phyloP scores from a whole-genome alignment of 1,140 invertebrate genomes.

The Papilio machaon region DNA sequence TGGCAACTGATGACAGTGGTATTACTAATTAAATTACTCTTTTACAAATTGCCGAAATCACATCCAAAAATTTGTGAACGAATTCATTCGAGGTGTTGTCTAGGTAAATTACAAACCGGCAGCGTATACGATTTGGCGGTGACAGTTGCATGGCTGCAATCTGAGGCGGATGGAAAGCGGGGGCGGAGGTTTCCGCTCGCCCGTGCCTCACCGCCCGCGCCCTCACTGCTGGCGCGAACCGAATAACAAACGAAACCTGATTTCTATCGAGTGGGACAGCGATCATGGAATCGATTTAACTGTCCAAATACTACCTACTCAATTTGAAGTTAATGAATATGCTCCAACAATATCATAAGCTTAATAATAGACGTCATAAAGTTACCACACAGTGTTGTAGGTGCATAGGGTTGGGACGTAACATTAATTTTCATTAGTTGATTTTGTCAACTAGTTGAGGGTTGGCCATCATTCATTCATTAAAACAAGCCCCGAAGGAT shows the following conservation, averaged over 20 bases:
- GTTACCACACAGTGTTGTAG: background rate
- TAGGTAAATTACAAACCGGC: background rate
- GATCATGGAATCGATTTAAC: slow-evolving; percentile 45
- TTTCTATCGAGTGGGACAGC: slow-evolving; percentile 74
- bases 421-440: too few species aligned
- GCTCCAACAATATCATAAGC: background rate
- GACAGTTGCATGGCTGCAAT: slow-evolving; percentile 48
- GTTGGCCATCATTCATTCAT: too few species aligned
- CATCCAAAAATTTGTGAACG: background rate
- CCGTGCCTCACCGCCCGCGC: slow-evolving; percentile 52
- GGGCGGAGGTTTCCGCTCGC: slow-evolving; percentile 49
- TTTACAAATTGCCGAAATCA: background rate
- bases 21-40: too few species aligned
- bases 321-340: slow-evolving; percentile 12
- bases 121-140: background rate
- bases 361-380: background rate
- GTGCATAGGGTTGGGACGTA: too few species aligned
- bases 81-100: background rate
- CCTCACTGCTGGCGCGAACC: slow-evolving; percentile 65
- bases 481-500: too few species aligned
- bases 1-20: too few species aligned
- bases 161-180: slow-evolving; percentile 76
- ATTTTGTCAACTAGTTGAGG: too few species aligned
- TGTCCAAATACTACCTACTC: slow-evolving; percentile 31
- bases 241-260: slow-evolving; percentile 81